Percentiles rank a stretch among this genome's conserved stretches.
Evolutionary conservation across 2,113 vertebrate species (phyloP).

Genomic region (Rhynchomys soricoides): DNA sequence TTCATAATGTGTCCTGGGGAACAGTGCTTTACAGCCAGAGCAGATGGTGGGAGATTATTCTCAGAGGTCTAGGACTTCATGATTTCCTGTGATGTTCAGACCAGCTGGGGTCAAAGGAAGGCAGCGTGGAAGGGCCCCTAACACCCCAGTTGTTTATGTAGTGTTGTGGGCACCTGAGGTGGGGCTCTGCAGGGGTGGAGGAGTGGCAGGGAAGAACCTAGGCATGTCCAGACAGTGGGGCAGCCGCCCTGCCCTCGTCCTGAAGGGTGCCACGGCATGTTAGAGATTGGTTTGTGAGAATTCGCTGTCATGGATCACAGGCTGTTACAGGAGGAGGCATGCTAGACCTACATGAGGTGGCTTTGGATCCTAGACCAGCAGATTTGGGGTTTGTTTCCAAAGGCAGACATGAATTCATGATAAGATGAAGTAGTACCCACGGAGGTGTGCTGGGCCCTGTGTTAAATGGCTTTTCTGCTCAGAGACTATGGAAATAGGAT

Average conservation of each 20-base stretch:
- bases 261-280: background rate
- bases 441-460: background rate
- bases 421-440: background rate
- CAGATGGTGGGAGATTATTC: too few relatives aligned
- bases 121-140: background rate
- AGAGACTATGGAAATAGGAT: background rate
- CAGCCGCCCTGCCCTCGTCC: background rate
- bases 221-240: background rate
- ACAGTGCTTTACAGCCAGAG: background rate
- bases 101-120: constrained; percentile 44
- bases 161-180: background rate
- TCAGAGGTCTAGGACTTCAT: background rate
- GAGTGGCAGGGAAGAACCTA: background rate
- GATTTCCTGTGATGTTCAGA: background rate
- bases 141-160: background rate
- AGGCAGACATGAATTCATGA: background rate
- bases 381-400: background rate
- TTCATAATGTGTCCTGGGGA: background rate
- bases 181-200: background rate
- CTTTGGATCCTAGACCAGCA: background rate
- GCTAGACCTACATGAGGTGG: too few relatives aligned
- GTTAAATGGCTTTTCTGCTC: background rate
- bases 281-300: background rate
- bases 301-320: background rate
- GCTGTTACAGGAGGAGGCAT: background rate